phyloP scores from a whole-genome alignment of 1,140 invertebrate genomes.

The Rhyzopertha dominica region DNA sequence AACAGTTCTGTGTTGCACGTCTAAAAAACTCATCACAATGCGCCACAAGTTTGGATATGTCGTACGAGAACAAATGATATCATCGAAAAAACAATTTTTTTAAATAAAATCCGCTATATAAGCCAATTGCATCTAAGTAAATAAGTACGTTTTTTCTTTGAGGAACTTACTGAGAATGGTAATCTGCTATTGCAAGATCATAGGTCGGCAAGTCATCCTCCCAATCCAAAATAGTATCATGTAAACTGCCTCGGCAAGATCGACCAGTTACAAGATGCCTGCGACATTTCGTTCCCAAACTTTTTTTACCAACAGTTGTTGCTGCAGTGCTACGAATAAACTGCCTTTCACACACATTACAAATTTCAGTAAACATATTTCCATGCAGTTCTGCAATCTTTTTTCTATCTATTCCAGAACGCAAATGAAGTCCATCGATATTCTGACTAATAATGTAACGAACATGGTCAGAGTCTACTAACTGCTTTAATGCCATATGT shows the following conservation, averaged over 20 bases:
- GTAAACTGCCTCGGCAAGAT: conserved; percentile 76
- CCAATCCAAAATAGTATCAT: conserved; percentile 97
- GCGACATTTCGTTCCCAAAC: conserved; percentile 71
- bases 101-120: neutral
- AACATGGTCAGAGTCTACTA: conserved; percentile 70
- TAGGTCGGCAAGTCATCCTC: conserved; percentile 89
- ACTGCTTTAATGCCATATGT: conserved; percentile 85
- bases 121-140: conserved; percentile 12
- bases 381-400: conserved; percentile 92
- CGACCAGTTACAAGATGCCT: conserved; percentile 56
- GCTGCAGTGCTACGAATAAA: conserved; percentile 77
- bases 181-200: conserved; percentile 80
- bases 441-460: conserved; percentile 95
- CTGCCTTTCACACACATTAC: conserved; percentile 85
- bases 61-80: conserved; percentile 13
- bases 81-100: neutral
- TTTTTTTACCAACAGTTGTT: conserved; percentile 87
- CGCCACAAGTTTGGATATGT: no score
- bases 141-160: neutral
- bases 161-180: conserved; percentile 72
- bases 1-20: no score
- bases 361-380: conserved; percentile 97
- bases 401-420: conserved; percentile 76
- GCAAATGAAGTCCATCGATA: conserved; percentile 95
- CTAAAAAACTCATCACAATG: no score